These are phyloP conservation scores for Silurus lanzhouensis DNA, from an alignment of 2,797 vertebrate species.

Conservation along the genomic window DNA sequence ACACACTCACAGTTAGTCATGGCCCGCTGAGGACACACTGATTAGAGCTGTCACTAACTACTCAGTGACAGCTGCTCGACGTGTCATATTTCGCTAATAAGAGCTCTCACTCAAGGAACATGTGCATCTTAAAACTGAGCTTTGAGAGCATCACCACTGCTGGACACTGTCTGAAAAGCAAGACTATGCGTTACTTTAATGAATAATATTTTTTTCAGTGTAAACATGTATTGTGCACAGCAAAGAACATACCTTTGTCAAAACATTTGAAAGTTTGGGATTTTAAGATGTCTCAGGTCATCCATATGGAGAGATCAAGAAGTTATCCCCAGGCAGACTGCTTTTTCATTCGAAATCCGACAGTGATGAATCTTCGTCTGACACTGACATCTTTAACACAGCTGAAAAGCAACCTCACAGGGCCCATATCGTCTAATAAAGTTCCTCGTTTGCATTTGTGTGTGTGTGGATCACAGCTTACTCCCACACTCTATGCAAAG, in stretches of 20 bases:
- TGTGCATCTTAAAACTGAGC: slow-evolving; percentile 36
- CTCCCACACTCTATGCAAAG: slow-evolving; percentile 55
- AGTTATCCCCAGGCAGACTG: slow-evolving; percentile 5
- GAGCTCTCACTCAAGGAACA: slow-evolving; percentile 55
- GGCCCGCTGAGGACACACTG: slow-evolving; percentile 51
- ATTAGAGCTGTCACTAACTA: slow-evolving; percentile 55
- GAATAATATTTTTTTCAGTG: neutral
- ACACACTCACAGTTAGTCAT: slow-evolving; percentile 69
- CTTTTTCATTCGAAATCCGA: slow-evolving; percentile 1
- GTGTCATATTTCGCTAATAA: slow-evolving; percentile 62
- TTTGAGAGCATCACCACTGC: slow-evolving; percentile 19
- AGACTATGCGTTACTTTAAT: neutral
- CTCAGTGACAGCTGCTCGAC: slow-evolving; percentile 58
- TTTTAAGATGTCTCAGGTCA: neutral
- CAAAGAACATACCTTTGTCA: neutral
- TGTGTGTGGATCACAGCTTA: slow-evolving; percentile 48
- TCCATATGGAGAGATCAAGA: slow-evolving; percentile 33
- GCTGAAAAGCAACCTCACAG: slow-evolving; percentile 15
- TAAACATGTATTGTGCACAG: neutral
- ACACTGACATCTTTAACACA: slow-evolving; percentile 34
- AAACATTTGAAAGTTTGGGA: slow-evolving; percentile 1
- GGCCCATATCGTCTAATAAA: slow-evolving; percentile 22
- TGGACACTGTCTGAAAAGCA: slow-evolving; percentile 13
- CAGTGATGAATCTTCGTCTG: slow-evolving; percentile 49
- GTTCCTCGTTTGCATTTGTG: slow-evolving; percentile 25